Percentiles rank a stretch among this genome's conserved stretches.
Evolutionary conservation across 1,140 invertebrate species (phyloP).

Genomic region (Saccostrea echinata): DNA sequence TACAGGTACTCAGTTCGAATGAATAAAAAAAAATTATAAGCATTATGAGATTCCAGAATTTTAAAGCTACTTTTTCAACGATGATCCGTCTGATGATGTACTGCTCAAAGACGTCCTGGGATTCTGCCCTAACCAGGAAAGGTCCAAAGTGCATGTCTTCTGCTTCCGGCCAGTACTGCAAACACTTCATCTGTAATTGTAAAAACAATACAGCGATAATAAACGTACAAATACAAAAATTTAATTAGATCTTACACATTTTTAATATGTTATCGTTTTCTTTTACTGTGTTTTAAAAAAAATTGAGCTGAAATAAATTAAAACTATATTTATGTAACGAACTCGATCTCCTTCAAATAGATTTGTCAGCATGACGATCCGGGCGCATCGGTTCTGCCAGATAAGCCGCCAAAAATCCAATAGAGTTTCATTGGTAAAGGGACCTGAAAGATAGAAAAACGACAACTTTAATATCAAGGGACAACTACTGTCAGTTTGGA

Average conservation of each 20-base stretch:
- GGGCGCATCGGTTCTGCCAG: slow-evolving; percentile 18
- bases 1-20: no score
- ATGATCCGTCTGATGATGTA: not conserved
- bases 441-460: not conserved
- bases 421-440: slow-evolving; percentile 30
- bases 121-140: not conserved
- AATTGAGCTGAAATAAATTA: no score
- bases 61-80: not conserved
- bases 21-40: no score
- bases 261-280: no score
- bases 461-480: not conserved
- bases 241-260: no score
- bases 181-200: slow-evolving; percentile 21
- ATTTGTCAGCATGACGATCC: slow-evolving; percentile 30
- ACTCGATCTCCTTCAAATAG: slow-evolving; percentile 30
- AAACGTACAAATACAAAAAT: no score
- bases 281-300: no score
- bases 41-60: no score
- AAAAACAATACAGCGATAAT: no score
- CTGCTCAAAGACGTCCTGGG: slow-evolving; percentile 6
- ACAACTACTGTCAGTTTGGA: not conserved
- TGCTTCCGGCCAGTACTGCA: slow-evolving; percentile 1
- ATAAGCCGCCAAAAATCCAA: slow-evolving; percentile 30
- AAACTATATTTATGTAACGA: not conserved
- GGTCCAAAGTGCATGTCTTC: slow-evolving; percentile 15